A percentile compares a stretch with the other conserved stretches of the same genome.
Evolutionary conservation across 53 echinoderm and acorn worm genomes (phyloP).

Genomic region (Pentamera pediparva): DNA sequence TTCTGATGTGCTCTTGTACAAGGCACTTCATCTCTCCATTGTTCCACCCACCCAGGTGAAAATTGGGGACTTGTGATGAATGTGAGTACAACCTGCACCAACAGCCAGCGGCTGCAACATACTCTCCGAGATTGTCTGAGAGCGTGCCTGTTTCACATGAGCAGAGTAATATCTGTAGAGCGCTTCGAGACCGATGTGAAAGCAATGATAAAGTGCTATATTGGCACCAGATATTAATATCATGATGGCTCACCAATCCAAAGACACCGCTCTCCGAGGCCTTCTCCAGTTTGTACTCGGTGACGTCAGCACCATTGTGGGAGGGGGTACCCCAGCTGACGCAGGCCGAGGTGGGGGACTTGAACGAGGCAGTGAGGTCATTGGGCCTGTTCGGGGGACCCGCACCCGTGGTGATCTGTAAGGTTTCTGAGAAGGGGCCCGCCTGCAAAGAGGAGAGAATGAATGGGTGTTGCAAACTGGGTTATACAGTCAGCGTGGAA

Average conservation of each 20-base stretch:
- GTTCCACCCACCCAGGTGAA: no score
- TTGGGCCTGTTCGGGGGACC: slow-evolving; percentile 89
- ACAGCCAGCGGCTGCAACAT: background rate
- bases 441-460: slow-evolving; percentile 54
- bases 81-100: background rate
- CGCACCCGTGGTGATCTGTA: slow-evolving; percentile 76
- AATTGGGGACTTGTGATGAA: no score
- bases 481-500: no score
- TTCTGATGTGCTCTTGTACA: no score
- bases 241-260: slow-evolving; percentile 61
- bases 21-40: no score
- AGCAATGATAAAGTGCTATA: background rate
- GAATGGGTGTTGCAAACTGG: no score
- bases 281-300: slow-evolving; percentile 85
- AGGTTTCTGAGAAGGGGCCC: slow-evolving; percentile 84
- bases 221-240: background rate
- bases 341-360: slow-evolving; percentile 56
- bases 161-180: no score
- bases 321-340: slow-evolving; percentile 81
- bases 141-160: no score
- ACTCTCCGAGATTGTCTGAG: no score
- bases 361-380: slow-evolving; percentile 49
- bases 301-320: slow-evolving; percentile 87
- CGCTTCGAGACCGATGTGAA: no score
- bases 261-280: slow-evolving; percentile 75